phyloP scores from a whole-genome alignment of 1,140 invertebrate species.

The Trinorchestia longiramus region DNA sequence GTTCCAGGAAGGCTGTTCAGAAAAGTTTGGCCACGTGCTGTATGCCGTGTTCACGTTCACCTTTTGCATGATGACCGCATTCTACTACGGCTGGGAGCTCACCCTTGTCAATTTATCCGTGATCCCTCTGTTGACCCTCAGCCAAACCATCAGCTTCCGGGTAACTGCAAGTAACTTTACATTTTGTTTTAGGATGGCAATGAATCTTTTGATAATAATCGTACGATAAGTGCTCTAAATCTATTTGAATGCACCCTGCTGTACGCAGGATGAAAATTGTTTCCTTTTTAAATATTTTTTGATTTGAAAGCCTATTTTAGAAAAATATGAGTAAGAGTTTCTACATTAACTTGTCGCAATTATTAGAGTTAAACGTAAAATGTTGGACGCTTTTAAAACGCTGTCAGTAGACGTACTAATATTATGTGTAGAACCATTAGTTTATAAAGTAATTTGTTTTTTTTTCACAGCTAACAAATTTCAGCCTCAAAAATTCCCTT shows the following conservation, averaged over 20 bases:
- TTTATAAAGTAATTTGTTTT: background rate
- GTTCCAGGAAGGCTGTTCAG: too few relatives aligned
- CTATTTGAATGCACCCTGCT: background rate
- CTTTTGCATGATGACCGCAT: constrained; percentile 79
- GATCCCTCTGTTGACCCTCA: constrained; percentile 78
- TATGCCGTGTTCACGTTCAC: constrained; percentile 78
- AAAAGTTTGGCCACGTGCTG: too few relatives aligned
- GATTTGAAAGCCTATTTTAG: background rate
- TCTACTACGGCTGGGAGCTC: constrained; percentile 85
- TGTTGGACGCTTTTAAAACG: background rate
- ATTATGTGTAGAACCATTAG: background rate
- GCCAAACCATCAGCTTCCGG: constrained; percentile 67
- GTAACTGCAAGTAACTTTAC: constrained; percentile 57
- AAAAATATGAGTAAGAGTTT: background rate
- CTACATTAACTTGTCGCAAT: background rate
- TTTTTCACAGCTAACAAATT: background rate
- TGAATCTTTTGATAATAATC: background rate
- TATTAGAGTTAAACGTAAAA: background rate
- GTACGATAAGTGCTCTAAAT: background rate
- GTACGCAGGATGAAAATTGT: background rate
- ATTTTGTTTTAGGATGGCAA: background rate
- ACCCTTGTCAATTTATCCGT: constrained; percentile 83
- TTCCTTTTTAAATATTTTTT: background rate
- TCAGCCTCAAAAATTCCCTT: background rate
- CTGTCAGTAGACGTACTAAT: background rate